Evolutionary conservation across 2,888 invertebrate genomes (phyloP), one percentile per base, ranked within the genome.

Genomic region (Hartigia nigra): DNA sequence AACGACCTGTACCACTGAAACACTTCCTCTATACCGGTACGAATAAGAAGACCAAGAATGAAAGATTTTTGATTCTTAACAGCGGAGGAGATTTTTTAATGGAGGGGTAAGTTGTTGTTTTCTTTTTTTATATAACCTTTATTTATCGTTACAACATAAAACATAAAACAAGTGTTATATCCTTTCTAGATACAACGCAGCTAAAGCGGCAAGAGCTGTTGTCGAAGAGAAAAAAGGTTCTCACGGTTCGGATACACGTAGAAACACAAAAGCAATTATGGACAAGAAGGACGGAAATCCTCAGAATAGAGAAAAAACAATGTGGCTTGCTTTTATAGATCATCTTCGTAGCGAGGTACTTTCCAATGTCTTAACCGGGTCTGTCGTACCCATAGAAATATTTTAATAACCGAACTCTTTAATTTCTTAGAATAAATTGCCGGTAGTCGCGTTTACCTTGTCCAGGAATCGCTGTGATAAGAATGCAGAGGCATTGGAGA

Each of bases 1-100:
- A 98, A 88, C 93, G 99, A 78, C 99, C 99, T 0, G 98, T 99
- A 0, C 99, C 99, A 0, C 92, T 99, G 72, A 96, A 98, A 88
- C 99, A 99, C 92, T 98, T 95, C 91, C 93, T 99, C 0, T 99
- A 98, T 87, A 97, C 97, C 31, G 96, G 96, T 88, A 89, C 94
- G 37, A 95, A 95, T n/a, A 95, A 95, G n/a, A 95, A 95, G 86
- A 95, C 95, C 0, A 95, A 94, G 87, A 93, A 97, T 87, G 95
- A 97, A 85, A 93, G 95, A 76, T 98, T 96, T 91, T 90, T 97
- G 69, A 93, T 99, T 23, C 93, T 98, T 11, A 96, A 98, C 89
- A 94, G 95, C 76, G 94, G 95, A 81, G 95, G 96, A 0, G 94
- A 94, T 77, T 98, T 97, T 92, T 91, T 94, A 34, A 92, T 94